Evolutionary conservation across 2,888 invertebrate genomes (phyloP).

Genomic region (Halictus quadricinctus): DNA sequence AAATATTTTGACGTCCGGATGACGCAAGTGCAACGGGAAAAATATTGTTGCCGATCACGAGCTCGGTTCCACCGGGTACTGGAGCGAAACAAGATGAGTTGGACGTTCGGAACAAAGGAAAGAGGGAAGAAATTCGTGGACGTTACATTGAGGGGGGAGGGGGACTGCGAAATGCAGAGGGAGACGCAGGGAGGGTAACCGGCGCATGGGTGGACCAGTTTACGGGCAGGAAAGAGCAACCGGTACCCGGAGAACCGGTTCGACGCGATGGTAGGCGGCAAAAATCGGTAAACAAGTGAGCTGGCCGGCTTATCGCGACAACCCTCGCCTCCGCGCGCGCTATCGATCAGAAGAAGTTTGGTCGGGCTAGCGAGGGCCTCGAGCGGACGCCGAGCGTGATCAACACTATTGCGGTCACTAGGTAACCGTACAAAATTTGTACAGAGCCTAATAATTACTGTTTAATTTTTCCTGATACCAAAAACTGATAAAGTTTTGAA

Average conservation of each 20-base stretch:
- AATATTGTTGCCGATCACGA: neutral
- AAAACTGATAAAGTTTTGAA: neutral
- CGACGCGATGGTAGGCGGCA: slow-evolving; percentile 57
- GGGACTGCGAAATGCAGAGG: slow-evolving; percentile 30
- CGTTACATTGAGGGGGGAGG: neutral
- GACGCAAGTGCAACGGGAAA: slow-evolving; percentile 2
- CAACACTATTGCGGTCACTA: too few relatives aligned
- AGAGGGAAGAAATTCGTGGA: neutral
- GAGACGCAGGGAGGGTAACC: slow-evolving; percentile 30
- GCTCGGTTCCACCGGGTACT: neutral
- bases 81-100: neutral
- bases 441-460: neutral
- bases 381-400: neutral
- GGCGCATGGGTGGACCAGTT: slow-evolving; percentile 60
- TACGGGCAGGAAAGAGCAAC: slow-evolving; percentile 55
- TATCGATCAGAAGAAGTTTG: slow-evolving; percentile 35
- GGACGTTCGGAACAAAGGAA: neutral
- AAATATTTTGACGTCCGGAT: neutral
- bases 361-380: neutral
- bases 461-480: neutral
- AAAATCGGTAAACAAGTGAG: slow-evolving; percentile 68
- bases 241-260: slow-evolving; percentile 67
- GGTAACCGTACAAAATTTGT: neutral
- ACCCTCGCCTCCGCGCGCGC: slow-evolving; percentile 21
- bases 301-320: slow-evolving; percentile 55